Conservation (phyloP, 2,797 vertebrate genomes). For the Ara ararauna region DNA sequence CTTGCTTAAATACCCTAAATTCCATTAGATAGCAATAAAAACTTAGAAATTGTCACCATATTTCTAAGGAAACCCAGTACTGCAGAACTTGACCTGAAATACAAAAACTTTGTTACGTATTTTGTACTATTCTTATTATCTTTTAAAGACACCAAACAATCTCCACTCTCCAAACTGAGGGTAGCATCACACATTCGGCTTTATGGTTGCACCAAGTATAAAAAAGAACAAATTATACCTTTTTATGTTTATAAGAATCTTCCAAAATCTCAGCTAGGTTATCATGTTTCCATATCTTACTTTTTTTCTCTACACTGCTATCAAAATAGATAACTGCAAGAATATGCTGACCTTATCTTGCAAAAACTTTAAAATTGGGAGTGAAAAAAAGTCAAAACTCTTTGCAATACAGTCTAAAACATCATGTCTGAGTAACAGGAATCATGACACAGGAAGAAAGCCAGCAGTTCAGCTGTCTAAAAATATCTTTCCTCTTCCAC, state of each 20-base stretch:
- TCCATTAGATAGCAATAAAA: background rate
- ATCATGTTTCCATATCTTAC: background rate
- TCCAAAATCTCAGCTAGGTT: background rate
- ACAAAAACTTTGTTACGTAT: background rate
- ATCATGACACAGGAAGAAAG: slow-evolving; percentile 61
- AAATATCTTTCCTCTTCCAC: slow-evolving; percentile 63
- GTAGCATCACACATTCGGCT: background rate
- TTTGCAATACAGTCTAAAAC: slow-evolving; percentile 10
- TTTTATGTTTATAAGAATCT: background rate
- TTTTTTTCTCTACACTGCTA: background rate
- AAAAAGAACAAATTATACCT: background rate
- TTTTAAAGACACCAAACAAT: background rate
- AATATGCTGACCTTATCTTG: background rate
- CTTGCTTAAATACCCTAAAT: background rate
- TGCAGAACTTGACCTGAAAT: background rate
- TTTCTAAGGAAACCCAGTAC: background rate
- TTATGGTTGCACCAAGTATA: background rate
- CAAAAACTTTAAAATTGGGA: slow-evolving; percentile 1
- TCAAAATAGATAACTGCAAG: slow-evolving; percentile 11
- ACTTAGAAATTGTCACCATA: background rate
- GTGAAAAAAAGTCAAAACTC: background rate
- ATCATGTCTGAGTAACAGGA: slow-evolving; percentile 24
- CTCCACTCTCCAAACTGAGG: background rate
- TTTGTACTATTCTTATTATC: background rate
- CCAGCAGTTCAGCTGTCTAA: slow-evolving; percentile 28